Conservation (phyloP, 2,888 invertebrate species). For the Cephus runcator region DNA sequence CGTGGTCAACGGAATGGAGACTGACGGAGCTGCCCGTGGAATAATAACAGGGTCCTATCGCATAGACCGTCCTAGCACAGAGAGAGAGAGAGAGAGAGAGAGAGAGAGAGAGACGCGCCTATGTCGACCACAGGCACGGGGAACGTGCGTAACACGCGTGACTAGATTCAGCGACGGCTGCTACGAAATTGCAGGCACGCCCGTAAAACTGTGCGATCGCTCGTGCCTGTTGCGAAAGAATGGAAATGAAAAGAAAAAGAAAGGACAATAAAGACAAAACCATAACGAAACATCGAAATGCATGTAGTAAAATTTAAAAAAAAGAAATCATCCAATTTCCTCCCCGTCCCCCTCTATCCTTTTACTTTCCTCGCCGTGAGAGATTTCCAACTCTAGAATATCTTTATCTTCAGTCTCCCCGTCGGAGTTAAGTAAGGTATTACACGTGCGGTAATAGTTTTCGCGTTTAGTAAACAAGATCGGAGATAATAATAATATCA, state of each 20-base stretch:
- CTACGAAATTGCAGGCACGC: not conserved
- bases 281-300: not conserved
- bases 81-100: too few relatives aligned
- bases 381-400: not conserved
- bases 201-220: not conserved
- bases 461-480: constrained; percentile 24
- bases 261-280: not conserved
- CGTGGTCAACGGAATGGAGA: not conserved
- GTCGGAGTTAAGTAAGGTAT: not conserved
- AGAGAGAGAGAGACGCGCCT: too few relatives aligned
- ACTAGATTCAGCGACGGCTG: not conserved
- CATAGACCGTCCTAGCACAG: not conserved
- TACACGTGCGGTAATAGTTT: constrained; percentile 15
- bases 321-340: not conserved
- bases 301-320: not conserved
- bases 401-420: not conserved
- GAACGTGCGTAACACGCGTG: not conserved
- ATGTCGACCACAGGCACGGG: too few relatives aligned
- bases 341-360: not conserved
- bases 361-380: not conserved
- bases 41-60: not conserved
- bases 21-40: not conserved
- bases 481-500: constrained; percentile 1
- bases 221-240: not conserved
- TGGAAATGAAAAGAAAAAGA: not conserved